Percentiles rank a stretch among this genome's conserved stretches.
Conservation (phyloP, 23 tunicate genomes). For the Ascidia mentula region DNA sequence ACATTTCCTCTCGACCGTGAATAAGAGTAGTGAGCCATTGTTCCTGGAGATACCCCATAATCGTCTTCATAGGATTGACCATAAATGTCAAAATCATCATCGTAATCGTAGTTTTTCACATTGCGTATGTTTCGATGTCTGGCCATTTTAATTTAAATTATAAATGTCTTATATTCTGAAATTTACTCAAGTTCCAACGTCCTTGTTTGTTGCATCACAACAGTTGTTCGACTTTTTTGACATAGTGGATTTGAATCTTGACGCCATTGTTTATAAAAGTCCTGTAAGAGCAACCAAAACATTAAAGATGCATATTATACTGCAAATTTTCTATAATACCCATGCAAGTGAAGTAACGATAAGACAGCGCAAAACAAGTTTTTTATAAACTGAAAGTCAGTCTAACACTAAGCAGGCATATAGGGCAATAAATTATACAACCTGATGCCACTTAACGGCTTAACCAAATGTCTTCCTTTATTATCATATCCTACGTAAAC, state of each 20-base stretch:
- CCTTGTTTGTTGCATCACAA: not conserved
- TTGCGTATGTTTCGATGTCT: constrained; percentile 83
- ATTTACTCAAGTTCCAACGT: not conserved
- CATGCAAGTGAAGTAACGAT: too few species aligned
- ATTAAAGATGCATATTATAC: too few species aligned
- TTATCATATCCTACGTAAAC: too few species aligned
- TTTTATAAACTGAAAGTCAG: too few species aligned
- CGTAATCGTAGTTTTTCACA: constrained; percentile 63
- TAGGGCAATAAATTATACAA: too few species aligned
- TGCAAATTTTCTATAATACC: too few species aligned
- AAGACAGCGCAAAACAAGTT: too few species aligned
- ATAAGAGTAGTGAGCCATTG: constrained; percentile 67
- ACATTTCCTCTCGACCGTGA: constrained; percentile 52
- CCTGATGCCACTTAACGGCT: too few species aligned
- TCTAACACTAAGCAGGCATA: too few species aligned
- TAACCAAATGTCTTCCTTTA: too few species aligned
- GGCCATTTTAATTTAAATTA: constrained; percentile 37
- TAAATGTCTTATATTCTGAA: not conserved
- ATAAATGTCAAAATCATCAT: constrained; percentile 74
- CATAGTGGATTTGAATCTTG: not conserved
- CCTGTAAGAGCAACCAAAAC: too few species aligned
- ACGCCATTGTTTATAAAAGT: not conserved
- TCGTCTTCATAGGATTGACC: constrained; percentile 91
- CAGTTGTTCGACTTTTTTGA: not conserved
- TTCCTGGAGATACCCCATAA: constrained; percentile 87